Evolutionary conservation across 2,113 vertebrate genomes (phyloP).

Genomic region (Gulo gulo): DNA sequence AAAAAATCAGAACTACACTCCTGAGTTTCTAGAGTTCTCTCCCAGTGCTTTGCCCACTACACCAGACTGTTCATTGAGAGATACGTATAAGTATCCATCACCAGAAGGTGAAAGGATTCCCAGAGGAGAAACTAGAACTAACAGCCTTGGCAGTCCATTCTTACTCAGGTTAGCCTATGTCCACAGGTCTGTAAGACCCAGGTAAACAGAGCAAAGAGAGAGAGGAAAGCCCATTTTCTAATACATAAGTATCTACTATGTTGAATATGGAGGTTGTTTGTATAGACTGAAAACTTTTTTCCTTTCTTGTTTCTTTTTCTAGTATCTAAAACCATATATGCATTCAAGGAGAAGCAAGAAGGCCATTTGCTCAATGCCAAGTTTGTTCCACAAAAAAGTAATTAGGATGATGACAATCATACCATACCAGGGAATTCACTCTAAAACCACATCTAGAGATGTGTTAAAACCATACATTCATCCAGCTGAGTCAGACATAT

Average conservation of each 20-base stretch:
- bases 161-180: neutral
- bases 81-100: neutral
- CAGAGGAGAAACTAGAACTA: neutral
- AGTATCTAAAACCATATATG: neutral
- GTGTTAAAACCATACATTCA: neutral
- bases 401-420: neutral
- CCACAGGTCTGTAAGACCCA: neutral
- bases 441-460: slow-evolving; percentile 1
- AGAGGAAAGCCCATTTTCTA: neutral
- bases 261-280: neutral
- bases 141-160: neutral
- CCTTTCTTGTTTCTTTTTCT: neutral
- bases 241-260: neutral
- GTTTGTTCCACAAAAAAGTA: slow-evolving; percentile 21
- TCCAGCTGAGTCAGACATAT: neutral
- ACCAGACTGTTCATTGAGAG: neutral
- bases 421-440: neutral
- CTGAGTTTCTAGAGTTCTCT: neutral
- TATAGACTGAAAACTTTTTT: neutral
- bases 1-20: neutral
- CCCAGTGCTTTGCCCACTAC: neutral
- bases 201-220: neutral
- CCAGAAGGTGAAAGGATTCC: neutral
- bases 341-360: slow-evolving; percentile 7
- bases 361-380: neutral